phyloP scores from a whole-genome alignment of 2,113 vertebrate genomes.

The Rhynchomys soricoides region DNA sequence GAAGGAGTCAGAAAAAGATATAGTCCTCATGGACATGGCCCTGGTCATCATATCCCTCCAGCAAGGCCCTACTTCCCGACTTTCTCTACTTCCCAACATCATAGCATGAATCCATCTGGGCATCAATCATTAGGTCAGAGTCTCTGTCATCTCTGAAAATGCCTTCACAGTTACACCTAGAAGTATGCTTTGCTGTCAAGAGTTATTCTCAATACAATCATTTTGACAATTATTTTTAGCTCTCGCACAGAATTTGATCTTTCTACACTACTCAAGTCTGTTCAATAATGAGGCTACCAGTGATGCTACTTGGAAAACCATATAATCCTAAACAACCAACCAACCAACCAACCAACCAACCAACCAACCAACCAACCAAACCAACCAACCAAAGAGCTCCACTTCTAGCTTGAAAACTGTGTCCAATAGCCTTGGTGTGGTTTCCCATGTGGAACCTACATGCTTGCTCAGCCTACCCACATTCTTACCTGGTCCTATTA shows the following conservation, averaged over 20 bases:
- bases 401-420: neutral
- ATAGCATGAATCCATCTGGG: neutral
- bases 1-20: neutral
- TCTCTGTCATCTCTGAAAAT: neutral
- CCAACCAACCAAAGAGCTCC: neutral
- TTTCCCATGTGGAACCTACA: neutral
- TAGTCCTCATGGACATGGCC: no score
- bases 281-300: neutral
- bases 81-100: neutral
- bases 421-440: neutral
- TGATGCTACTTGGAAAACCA: neutral
- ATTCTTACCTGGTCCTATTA: neutral
- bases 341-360: neutral
- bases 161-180: neutral
- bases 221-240: neutral
- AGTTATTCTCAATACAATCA: neutral
- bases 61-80: neutral
- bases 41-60: neutral
- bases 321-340: neutral
- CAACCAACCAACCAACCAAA: neutral
- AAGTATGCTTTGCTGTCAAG: neutral
- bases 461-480: accelerated
- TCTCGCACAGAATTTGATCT: neutral
- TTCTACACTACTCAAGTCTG: neutral
- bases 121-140: neutral